Evolutionary conservation across 1,140 invertebrate species (phyloP).

Genomic region (Zaprionus vittiger): DNA sequence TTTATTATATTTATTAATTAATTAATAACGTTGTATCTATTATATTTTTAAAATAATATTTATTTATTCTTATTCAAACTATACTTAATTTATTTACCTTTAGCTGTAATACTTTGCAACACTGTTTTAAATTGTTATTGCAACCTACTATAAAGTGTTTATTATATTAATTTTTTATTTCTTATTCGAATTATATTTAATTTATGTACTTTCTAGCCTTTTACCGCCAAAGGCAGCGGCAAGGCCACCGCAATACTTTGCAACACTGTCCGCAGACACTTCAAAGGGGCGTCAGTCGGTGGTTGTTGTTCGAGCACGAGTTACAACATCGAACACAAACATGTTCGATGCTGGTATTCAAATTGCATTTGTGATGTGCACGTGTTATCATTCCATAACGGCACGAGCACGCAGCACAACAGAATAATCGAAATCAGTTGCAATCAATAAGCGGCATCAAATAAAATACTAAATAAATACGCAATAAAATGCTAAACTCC

Average conservation of each 20-base stretch:
- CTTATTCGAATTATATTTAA: neutral
- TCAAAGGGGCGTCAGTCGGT: conserved; percentile 52
- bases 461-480: neutral
- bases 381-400: conserved; percentile 9
- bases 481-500: neutral
- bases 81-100: neutral
- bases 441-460: neutral
- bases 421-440: neutral
- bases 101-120: too few species aligned
- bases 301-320: conserved; percentile 47
- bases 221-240: conserved; percentile 24
- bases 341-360: conserved; percentile 33
- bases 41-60: neutral
- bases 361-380: conserved; percentile 30
- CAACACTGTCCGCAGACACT: conserved; percentile 32
- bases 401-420: neutral
- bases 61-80: neutral
- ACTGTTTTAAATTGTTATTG: too few species aligned
- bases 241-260: neutral
- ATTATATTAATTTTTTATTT: neutral
- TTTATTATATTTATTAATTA: neutral
- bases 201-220: neutral
- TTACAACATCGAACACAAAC: conserved; percentile 34
- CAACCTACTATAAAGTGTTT: too few species aligned
- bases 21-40: neutral